Evolutionary conservation across 2,113 vertebrate genomes (phyloP), one percentile per base, ranked within the genome.

Genomic region (Forbesichthys agassizii): DNA sequence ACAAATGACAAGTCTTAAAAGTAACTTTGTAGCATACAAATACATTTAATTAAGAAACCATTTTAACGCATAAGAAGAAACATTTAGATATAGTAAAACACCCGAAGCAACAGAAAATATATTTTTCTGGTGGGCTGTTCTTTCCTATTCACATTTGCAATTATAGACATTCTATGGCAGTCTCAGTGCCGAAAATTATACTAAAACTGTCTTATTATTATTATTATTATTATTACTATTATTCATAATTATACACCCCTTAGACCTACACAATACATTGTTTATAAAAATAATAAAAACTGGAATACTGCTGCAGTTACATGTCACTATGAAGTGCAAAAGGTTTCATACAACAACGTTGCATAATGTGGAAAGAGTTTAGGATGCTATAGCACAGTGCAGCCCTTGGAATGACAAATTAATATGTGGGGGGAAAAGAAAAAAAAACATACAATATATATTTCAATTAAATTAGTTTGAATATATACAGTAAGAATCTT

Each of bases 401-500:
- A 27, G 27, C 27, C 27, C 27, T 33, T 13, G 20, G 27, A 54
- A 58, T 58, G 9, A 58, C 5, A 1, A 58, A 5, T 33, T n/a
- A 54, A 54, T n/a, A 51, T 12, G 13, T 51, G 4, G 49, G 49
- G 7, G 20, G 27, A 57, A 57, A 11, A 11, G 1, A 57, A 57
- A 0, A 9, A 9, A 57, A 61, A 72, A 33, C 59, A 61, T 18
- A 20, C 0, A 11, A 65, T 47, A 47, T 27, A 52, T 59, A 58
- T 14, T 57, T 42, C 36, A 42, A 27, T 42, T 42, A 42, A 42
- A 42, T 42, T 42, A 42, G 5, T 42, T 42, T 42, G 36, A 42
- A 6, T 8, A 47, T 2, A 10, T 64, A n/a, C 33, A 18, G 14
- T 51, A 68, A 68, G 54, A 69, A 75, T 69, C 7, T 72, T 88